These are phyloP conservation scores for Tringa solitaria DNA, from an alignment of 2,113 vertebrate species.

Conservation along the genomic window DNA sequence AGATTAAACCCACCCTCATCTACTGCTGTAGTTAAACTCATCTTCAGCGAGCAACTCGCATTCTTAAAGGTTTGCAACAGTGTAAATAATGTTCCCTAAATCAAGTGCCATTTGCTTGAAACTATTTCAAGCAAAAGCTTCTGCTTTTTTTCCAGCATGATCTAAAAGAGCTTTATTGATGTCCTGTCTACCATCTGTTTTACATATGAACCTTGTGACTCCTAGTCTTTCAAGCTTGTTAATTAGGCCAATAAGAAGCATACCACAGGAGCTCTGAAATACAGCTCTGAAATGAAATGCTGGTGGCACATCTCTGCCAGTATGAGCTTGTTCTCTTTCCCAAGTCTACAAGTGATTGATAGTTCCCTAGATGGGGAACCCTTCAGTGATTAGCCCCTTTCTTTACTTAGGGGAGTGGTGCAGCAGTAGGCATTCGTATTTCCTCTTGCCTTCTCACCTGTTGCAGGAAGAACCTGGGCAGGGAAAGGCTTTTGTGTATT, in stretches of 20 bases:
- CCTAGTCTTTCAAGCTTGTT: constrained; percentile 50
- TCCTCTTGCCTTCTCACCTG: neutral
- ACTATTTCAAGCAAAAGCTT: constrained; percentile 29
- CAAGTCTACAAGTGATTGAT: neutral
- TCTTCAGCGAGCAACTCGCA: neutral
- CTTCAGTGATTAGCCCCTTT: neutral
- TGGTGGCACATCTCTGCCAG: neutral
- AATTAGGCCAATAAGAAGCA: constrained; percentile 52
- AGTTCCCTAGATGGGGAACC: neutral
- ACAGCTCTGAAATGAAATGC: neutral
- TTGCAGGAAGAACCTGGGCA: neutral
- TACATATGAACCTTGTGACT: constrained; percentile 54
- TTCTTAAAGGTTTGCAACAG: neutral
- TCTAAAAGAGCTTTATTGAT: constrained; percentile 53
- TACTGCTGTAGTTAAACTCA: neutral
- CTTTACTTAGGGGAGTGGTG: neutral
- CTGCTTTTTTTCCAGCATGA: neutral
- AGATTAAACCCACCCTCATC: neutral
- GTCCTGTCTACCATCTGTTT: constrained; percentile 62
- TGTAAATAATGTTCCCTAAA: constrained; percentile 1
- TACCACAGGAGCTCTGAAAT: constrained; percentile 1
- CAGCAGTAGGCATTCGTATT: neutral
- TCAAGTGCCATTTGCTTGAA: constrained; percentile 20
- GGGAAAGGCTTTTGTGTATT: neutral
- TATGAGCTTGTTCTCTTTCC: neutral